Evolutionary conservation across 2,113 vertebrate species (phyloP), one percentile per base, ranked within the genome.

Genomic region (Irena cyanogastra): DNA sequence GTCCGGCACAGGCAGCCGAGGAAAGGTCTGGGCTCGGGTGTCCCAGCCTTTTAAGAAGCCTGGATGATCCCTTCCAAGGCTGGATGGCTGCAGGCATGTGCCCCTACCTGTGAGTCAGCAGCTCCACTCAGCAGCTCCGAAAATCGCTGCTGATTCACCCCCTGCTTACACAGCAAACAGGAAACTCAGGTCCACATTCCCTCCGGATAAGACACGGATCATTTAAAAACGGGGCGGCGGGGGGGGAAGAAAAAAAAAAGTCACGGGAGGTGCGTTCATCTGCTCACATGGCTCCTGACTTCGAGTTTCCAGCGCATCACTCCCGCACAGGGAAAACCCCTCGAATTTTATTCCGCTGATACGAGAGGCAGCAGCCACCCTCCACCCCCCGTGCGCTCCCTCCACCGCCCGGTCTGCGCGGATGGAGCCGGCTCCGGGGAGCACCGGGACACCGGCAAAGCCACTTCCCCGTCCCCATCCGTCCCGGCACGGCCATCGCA

Each of bases 101-200:
- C 82, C 83, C 54, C 68, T 35, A 93, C 87, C 80, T 41, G 84
- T 97, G 97, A 97, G 94, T 97, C 97, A 97, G 95, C 95, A 90
- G 83, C 96, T 94, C 95, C 83, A 61, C 94, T 96, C 95, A 86
- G 94, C 88, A 94, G 74, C 79, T 50, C 85, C 72, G 78, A 53
- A 56, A 87, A 83, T 74, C 66, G 68, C 93, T 59, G 95, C 95
- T 97, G 97, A 97, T 91, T 97, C 97, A 97, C 87, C 8, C 64
- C 44, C 59, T 77, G 81, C 94, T 96, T 86, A 96, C 95, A 92
- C 94, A 94, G 94, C 94, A 59, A 94, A 93, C 97, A 96, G 97
- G 96, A 97, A 97, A 97, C 89, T 90, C 95, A 52, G 93, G 94
- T 89, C 92, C 83, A 80, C 96, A 95, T 95, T 94, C 94, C 94